phyloP scores from a whole-genome alignment of 2,113 vertebrate species.

The Odontesthes bonariensis region DNA sequence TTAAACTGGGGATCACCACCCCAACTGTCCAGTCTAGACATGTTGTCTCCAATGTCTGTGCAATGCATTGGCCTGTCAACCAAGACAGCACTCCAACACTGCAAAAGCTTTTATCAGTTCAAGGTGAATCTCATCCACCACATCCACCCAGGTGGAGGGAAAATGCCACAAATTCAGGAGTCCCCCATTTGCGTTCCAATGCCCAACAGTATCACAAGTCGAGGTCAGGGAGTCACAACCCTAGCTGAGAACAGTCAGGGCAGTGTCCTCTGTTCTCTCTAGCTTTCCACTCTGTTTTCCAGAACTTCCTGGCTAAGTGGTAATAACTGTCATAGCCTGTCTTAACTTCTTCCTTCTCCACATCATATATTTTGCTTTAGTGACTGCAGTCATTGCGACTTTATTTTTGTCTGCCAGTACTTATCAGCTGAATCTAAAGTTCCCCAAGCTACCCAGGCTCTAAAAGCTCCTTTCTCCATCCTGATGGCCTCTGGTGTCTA shows the following conservation, averaged over 20 bases:
- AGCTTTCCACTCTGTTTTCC: background rate
- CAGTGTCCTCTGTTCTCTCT: background rate
- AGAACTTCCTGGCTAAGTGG: background rate
- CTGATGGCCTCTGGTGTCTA: background rate
- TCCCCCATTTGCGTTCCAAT: background rate
- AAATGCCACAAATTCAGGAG: too few relatives aligned
- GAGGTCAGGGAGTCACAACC: too few relatives aligned
- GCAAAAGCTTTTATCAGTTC: too few relatives aligned
- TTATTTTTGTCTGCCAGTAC: background rate
- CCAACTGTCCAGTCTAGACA: too few relatives aligned
- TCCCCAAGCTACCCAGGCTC: background rate
- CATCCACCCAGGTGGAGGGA: too few relatives aligned
- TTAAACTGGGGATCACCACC: too few relatives aligned
- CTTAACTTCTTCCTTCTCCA: background rate
- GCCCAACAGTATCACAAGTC: background rate
- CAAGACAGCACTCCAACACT: too few relatives aligned
- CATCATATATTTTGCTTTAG: background rate
- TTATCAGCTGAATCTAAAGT: background rate
- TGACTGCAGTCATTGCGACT: background rate
- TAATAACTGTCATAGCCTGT: background rate
- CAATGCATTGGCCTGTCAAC: too few relatives aligned
- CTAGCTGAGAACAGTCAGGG: background rate
- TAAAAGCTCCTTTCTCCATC: background rate
- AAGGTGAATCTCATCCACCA: too few relatives aligned
- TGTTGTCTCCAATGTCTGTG: too few relatives aligned